phyloP scores from a whole-genome alignment of 2,888 invertebrate species.

The Drosophila neotestacea region DNA sequence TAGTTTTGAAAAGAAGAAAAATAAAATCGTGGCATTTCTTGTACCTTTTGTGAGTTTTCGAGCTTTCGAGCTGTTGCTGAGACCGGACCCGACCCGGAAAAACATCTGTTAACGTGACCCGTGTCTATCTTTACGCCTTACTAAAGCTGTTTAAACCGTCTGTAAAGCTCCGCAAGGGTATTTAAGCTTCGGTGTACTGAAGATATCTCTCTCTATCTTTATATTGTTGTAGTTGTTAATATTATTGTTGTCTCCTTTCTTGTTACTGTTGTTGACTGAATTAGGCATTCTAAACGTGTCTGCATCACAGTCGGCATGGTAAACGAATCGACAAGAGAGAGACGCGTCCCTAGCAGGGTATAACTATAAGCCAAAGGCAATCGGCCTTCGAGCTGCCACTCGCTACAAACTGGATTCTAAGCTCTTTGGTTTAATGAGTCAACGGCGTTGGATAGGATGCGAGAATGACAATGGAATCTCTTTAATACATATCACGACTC shows the following conservation, averaged over 20 bases:
- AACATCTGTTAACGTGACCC: no score
- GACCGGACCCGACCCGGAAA: no score
- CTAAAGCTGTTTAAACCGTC: no score
- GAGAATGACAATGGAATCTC: constrained; percentile 1
- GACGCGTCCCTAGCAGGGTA: constrained; percentile 35
- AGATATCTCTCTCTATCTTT: no score
- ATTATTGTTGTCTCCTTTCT: background rate
- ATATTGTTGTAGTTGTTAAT: constrained; percentile 7
- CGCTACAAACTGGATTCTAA: constrained; percentile 13
- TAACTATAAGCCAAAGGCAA: constrained; percentile 30
- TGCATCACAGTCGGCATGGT: constrained; percentile 27
- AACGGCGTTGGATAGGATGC: constrained; percentile 4
- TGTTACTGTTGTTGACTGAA: constrained; percentile 43
- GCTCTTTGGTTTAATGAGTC: constrained; percentile 54
- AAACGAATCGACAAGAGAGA: constrained; percentile 25
- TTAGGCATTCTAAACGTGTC: constrained; percentile 64
- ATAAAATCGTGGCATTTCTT: no score
- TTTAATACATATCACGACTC: constrained; percentile 1
- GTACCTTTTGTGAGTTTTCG: no score
- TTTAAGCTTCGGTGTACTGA: no score
- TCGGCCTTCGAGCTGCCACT: constrained; percentile 33
- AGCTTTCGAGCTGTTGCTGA: no score
- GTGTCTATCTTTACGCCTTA: no score
- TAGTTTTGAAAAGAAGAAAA: no score
- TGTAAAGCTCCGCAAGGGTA: no score